A percentile compares a stretch with the other conserved stretches of the same genome.
Evolutionary conservation across 2,113 vertebrate species (phyloP).

Genomic region (Salvator merianae): DNA sequence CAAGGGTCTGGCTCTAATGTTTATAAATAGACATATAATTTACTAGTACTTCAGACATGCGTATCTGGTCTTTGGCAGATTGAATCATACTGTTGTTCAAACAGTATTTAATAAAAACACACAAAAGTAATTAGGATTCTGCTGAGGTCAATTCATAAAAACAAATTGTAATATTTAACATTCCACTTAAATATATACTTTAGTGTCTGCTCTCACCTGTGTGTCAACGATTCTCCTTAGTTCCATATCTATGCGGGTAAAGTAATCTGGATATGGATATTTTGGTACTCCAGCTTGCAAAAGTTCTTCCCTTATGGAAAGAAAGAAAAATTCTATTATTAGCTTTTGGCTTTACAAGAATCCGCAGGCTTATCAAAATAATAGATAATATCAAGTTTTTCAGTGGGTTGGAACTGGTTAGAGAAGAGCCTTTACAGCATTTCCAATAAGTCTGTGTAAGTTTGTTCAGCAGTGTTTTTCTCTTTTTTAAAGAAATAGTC

Average conservation of each 20-base stretch:
- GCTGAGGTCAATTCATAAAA: not conserved
- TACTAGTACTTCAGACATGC: constrained; percentile 35
- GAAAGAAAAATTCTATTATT: not conserved
- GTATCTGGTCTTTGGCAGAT: constrained; percentile 45
- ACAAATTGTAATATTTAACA: not conserved
- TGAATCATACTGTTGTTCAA: constrained; percentile 9
- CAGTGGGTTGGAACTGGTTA: not conserved
- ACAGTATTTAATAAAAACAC: constrained; percentile 22
- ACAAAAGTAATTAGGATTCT: not conserved
- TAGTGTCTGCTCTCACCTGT: constrained; percentile 37
- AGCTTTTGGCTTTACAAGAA: not conserved
- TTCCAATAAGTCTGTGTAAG: not conserved
- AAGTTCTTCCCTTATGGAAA: constrained; percentile 52
- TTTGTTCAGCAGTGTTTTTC: not conserved
- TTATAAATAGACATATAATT: constrained; percentile 41
- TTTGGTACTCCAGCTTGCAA: constrained; percentile 19
- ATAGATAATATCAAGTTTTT: not conserved
- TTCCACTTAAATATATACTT: not conserved
- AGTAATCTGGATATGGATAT: constrained; percentile 43
- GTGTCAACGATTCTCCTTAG: constrained; percentile 56
- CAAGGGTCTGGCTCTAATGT: constrained; percentile 41
- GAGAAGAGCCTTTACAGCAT: not conserved
- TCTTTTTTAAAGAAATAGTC: not conserved
- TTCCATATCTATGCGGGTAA: constrained; percentile 35
- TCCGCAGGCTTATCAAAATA: not conserved